Conservation (phyloP, 2,113 vertebrate genomes). For the Caretta caretta region DNA sequence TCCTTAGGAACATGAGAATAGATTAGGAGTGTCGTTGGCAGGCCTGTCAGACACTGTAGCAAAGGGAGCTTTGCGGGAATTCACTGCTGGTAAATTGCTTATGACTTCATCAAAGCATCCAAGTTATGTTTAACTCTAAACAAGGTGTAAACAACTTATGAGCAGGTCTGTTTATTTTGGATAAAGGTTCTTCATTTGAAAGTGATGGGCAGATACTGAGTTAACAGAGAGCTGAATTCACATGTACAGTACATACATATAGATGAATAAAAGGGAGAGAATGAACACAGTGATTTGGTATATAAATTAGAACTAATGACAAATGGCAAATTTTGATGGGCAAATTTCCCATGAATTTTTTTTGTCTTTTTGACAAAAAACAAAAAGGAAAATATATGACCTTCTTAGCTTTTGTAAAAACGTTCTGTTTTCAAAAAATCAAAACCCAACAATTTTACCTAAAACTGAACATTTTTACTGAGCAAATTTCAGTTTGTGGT, state of each 20-base stretch:
- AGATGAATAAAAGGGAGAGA: background rate
- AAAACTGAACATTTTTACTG: background rate
- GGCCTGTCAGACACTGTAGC: background rate
- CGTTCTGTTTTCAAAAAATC: background rate
- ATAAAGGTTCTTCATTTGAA: background rate
- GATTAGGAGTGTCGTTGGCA: background rate
- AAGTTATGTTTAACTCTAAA: background rate
- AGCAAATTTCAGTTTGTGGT: background rate
- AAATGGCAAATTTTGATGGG: background rate
- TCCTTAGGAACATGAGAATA: conserved; percentile 14
- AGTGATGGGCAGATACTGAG: background rate
- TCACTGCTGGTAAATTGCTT: background rate
- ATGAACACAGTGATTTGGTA: background rate
- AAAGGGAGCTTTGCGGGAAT: background rate
- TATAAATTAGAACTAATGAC: background rate
- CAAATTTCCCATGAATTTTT: background rate
- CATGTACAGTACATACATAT: background rate
- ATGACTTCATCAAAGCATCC: background rate
- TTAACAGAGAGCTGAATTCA: background rate
- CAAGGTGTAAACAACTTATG: background rate
- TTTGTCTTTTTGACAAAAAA: background rate
- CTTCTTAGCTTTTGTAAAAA: background rate
- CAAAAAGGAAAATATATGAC: background rate
- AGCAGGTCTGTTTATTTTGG: background rate
- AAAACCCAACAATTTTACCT: background rate